Evolutionary conservation across 2,797 vertebrate genomes (phyloP), one percentile per base, ranked within the genome.

Genomic region (Danio jaintianensis): DNA sequence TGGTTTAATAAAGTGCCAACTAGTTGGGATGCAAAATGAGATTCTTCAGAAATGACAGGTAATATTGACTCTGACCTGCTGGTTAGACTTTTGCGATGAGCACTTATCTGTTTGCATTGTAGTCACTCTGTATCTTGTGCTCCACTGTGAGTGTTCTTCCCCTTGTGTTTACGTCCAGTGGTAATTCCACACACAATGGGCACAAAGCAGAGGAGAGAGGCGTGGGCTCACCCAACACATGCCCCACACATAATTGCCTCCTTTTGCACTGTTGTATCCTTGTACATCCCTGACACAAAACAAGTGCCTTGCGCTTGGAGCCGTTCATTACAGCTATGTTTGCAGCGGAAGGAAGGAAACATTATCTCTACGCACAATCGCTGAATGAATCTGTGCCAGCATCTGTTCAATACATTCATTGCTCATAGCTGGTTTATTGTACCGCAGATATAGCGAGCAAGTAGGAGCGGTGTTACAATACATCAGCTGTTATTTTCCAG

Each of bases 401-500:
- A 91, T 88, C 84, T 87, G 85, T 86, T 77, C 29, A 68, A 68
- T 72, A 22, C 69, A 36, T 29, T 55, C 90, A 91, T 91, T 89
- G 88, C 88, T 87, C 89, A 89, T 88, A 90, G 88, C 86, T 88
- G 82, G 53, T 36, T 53, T 80, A 81, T 83, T 81, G 63, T 82
- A 79, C 53, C 40, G 22, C 40, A 50, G 67, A 75, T 72, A 62
- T 40, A 80, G 79, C 50, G 86, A 90, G 85, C 89, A 90, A 89
- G 91, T 90, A 91, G 88, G 86, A 82, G 90, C 91, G 91, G 56
- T 64, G 89, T 93, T 91, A 93, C 90, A 92, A 90, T 90, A 91
- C 91, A 92, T 92, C 91, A 94, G 92, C 91, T 87, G 91, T 91
- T 91, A 93, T 94, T 93, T 93, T 91, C 89, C 91, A 88, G 93